A percentile compares a stretch with the other conserved stretches of the same genome.
Conservation (phyloP, 2,797 vertebrate genomes). For the Xiphorhynchus erythropygius region DNA sequence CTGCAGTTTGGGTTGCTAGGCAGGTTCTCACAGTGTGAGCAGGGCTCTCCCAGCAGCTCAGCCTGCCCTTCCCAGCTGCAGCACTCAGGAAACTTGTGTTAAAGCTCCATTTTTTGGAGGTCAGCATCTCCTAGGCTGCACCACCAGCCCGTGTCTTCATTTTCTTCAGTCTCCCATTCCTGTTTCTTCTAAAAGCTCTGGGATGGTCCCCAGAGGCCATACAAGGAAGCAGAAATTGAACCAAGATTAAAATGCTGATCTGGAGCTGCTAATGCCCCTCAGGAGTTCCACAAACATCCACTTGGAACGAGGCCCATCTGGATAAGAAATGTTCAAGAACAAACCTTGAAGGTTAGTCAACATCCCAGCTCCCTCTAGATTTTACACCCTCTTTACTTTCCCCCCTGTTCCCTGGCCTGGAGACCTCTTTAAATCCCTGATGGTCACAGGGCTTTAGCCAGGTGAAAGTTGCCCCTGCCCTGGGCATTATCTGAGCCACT, state of each 20-base stretch:
- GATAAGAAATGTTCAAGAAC: background rate
- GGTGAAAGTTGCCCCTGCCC: background rate
- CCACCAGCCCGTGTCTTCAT: background rate
- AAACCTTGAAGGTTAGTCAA: background rate
- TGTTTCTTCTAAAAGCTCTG: slow-evolving; percentile 6
- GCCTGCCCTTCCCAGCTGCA: background rate
- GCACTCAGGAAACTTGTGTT: background rate
- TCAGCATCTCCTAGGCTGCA: background rate
- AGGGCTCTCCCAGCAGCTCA: background rate
- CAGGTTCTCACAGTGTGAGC: background rate
- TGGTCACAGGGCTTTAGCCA: background rate
- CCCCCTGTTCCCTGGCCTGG: background rate
- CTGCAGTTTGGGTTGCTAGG: background rate
- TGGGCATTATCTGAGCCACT: background rate
- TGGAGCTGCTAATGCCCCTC: slow-evolving; percentile 27
- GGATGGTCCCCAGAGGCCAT: background rate
- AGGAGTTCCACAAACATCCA: slow-evolving; percentile 34
- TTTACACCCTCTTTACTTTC: background rate
- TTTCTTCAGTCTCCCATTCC: background rate
- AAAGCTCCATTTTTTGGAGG: background rate
- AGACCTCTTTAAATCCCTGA: background rate
- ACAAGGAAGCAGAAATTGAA: slow-evolving; percentile 11
- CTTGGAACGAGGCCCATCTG: slow-evolving; percentile 41
- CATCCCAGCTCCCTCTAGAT: background rate
- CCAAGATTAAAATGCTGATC: slow-evolving; percentile 57